Evolutionary conservation across 2,888 invertebrate species (phyloP).

Genomic region (Metopia argyrocephala): DNA sequence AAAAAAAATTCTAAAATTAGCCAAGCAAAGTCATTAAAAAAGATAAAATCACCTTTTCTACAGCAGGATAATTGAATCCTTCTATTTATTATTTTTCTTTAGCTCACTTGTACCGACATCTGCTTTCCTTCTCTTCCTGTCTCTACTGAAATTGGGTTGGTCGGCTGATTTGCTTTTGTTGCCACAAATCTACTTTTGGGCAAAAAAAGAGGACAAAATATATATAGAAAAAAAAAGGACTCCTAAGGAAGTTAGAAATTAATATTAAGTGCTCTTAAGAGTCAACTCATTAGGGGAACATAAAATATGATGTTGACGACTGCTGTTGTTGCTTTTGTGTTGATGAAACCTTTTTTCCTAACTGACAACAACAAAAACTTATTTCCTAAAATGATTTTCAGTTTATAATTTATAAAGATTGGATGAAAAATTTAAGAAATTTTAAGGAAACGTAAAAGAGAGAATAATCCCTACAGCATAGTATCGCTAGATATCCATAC

Average conservation of each 20-base stretch:
- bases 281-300: slow-evolving; percentile 58
- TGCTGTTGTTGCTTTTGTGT: slow-evolving; percentile 17
- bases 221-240: slow-evolving; percentile 41
- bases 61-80: neutral
- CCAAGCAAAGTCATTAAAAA: neutral
- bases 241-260: slow-evolving; percentile 56
- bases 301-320: slow-evolving; percentile 39
- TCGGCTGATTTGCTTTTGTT: neutral
- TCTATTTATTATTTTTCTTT: neutral
- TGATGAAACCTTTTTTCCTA: slow-evolving; percentile 24
- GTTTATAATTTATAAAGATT: slow-evolving; percentile 57
- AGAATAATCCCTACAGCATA: slow-evolving; percentile 4
- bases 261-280: slow-evolving; percentile 61
- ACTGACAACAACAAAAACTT: neutral
- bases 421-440: slow-evolving; percentile 32
- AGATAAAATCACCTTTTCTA: neutral
- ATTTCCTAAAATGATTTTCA: slow-evolving; percentile 33
- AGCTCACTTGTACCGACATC: slow-evolving; percentile 2
- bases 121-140: too few relatives aligned
- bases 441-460: too few relatives aligned
- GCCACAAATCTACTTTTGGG: neutral
- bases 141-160: too few relatives aligned
- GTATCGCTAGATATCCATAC: neutral
- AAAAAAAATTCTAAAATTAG: slow-evolving; percentile 4
- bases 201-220: slow-evolving; percentile 9